Percentiles rank a stretch among this genome's conserved stretches.
Conservation (phyloP, 1,140 invertebrate species). For the Trichomalopsis sarcophagae region DNA sequence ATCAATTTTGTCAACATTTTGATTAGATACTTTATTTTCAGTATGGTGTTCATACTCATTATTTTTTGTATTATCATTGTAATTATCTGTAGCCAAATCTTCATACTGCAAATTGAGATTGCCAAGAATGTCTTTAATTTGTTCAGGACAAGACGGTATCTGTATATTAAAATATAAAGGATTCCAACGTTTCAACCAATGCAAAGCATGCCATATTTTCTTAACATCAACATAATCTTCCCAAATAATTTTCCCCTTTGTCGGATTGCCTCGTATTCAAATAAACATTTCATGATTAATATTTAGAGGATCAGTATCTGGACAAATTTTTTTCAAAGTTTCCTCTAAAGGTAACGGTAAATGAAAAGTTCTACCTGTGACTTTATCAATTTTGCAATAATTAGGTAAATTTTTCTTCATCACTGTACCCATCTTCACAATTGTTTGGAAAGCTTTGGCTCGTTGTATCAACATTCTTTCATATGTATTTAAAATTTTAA, state of each 20-base stretch:
- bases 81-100: neutral
- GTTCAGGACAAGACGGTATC: constrained; percentile 48
- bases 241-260: constrained; percentile 26
- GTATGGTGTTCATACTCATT: neutral
- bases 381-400: constrained; percentile 58
- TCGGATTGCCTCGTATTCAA: constrained; percentile 50
- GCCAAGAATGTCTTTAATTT: constrained; percentile 37
- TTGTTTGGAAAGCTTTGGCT: constrained; percentile 65
- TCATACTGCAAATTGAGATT: neutral
- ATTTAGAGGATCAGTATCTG: constrained; percentile 54
- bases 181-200: constrained; percentile 21
- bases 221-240: constrained; percentile 19
- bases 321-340: constrained; percentile 58
- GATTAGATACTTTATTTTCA: neutral
- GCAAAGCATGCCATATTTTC: constrained; percentile 11
- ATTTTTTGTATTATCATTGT: neutral
- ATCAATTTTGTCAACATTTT: neutral
- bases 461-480: constrained; percentile 63
- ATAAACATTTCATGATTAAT: constrained; percentile 45
- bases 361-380: constrained; percentile 64
- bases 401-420: constrained; percentile 60
- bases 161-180: constrained; percentile 55
- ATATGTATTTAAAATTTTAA: constrained; percentile 50
- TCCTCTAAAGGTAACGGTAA: constrained; percentile 63
- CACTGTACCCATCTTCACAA: constrained; percentile 59